Conservation (phyloP, 2,113 vertebrate species). For the Amphiprion ocellaris region DNA sequence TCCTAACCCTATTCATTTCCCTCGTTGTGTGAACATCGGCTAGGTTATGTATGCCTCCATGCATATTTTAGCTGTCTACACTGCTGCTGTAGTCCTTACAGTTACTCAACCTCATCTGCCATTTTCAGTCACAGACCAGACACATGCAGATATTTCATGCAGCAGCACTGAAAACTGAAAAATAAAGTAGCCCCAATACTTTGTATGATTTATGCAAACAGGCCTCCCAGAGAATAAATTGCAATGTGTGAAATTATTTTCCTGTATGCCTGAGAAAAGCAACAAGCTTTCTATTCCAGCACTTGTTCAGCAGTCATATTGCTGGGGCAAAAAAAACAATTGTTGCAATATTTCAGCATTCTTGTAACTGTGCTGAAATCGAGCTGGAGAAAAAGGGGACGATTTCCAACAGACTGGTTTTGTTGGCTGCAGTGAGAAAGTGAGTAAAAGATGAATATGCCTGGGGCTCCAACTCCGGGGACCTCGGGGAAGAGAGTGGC, state of each 20-base stretch:
- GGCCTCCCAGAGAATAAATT: conserved; percentile 31
- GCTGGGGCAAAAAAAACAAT: conserved; percentile 10
- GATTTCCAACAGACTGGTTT: conserved; percentile 40
- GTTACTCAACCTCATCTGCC: conserved; percentile 13
- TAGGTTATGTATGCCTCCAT: conserved; percentile 9
- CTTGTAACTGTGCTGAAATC: conserved; percentile 36
- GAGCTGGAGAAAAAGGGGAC: conserved; percentile 4
- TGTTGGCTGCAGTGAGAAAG: conserved; percentile 25
- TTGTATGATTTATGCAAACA: conserved; percentile 3
- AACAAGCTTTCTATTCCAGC: conserved; percentile 9
- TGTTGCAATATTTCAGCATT: conserved; percentile 37
- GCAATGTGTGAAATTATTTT: conserved; percentile 51
- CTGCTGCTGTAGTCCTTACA: not conserved
- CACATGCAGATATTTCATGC: conserved; percentile 9
- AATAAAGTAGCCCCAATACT: conserved; percentile 5
- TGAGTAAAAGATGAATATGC: conserved; percentile 46
- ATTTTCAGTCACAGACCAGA: conserved; percentile 6
- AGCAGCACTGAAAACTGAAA: conserved; percentile 12
- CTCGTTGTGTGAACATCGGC: conserved; percentile 4
- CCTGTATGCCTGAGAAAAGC: conserved; percentile 39
- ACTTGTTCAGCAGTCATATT: conserved; percentile 14
- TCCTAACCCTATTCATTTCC: conserved; percentile 27
- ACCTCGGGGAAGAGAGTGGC: conserved; percentile 30
- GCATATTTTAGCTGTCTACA: conserved; percentile 32
- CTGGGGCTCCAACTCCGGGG: conserved; percentile 41